These are phyloP conservation scores for Colostygia pectinataria DNA, from an alignment of 2,888 invertebrate genomes.

Conservation along the genomic window DNA sequence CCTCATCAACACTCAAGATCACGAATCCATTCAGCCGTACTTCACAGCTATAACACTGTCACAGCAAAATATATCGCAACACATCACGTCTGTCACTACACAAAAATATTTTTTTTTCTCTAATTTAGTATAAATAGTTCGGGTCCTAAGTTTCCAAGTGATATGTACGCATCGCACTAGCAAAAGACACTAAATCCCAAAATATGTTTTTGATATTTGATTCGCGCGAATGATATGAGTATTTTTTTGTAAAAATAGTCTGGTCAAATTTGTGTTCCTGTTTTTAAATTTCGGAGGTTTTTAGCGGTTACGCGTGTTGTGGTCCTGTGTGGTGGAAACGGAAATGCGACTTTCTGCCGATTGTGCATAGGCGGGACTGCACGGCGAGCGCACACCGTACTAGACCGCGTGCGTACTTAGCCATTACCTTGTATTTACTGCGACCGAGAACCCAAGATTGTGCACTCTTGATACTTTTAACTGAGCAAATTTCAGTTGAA, in stretches of 20 bases:
- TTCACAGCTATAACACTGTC: slow-evolving; percentile 66
- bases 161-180: slow-evolving; percentile 74
- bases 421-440: slow-evolving; percentile 84
- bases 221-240: slow-evolving; percentile 72
- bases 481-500: background rate
- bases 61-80: slow-evolving; percentile 61
- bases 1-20: slow-evolving; percentile 68
- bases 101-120: slow-evolving; percentile 63
- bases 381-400: slow-evolving; percentile 81
- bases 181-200: slow-evolving; percentile 71
- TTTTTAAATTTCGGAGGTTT: slow-evolving; percentile 65
- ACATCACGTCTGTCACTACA: slow-evolving; percentile 72
- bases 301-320: slow-evolving; percentile 75
- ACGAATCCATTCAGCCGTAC: slow-evolving; percentile 66
- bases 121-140: slow-evolving; percentile 70
- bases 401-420: slow-evolving; percentile 82
- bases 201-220: slow-evolving; percentile 58
- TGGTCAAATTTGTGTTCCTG: slow-evolving; percentile 61
- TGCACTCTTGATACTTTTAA: slow-evolving; percentile 63
- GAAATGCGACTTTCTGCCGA: slow-evolving; percentile 78
- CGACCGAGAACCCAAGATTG: slow-evolving; percentile 55
- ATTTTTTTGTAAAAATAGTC: slow-evolving; percentile 70
- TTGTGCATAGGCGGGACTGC: slow-evolving; percentile 83
- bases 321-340: slow-evolving; percentile 65
- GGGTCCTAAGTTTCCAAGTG: slow-evolving; percentile 80